Base-by-base conservation (phyloP, 2,888 invertebrate genomes). In the Zelleria hepariella region DNA sequence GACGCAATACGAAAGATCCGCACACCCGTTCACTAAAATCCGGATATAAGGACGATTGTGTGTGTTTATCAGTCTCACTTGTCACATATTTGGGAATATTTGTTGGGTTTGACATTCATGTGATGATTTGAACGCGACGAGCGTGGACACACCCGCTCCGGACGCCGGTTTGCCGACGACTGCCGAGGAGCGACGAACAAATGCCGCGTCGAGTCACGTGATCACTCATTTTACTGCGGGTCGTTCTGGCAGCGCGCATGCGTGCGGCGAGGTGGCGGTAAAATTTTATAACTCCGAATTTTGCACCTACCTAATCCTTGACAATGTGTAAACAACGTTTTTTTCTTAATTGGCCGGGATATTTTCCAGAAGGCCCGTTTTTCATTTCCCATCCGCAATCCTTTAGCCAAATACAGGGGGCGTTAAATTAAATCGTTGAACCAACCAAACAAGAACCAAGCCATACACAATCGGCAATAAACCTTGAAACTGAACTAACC, bases 171-270 rank as follows among this genome's bases (percentile, higher is more conserved):
- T 75, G 77, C 83, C 87, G 86, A 85, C 69, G 67, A 87, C 86
- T 87, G 78, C 83, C 88, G 87, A 86, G 74, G 77, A 75, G 73
- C 78, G 77, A 78, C 87, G 89, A 88, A 78, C 77, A 84, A 89
- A 80, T 89, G 89, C 85, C 88, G 89, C 86, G 86, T 80, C 81
- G 69, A 80, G 87, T 89, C 89, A 89, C 89, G 89, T 89, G 89
- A 89, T 85, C 83, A 76, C 82, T 84, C 88, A 84, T 89, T 89
- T 89, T 89, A 88, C 87, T 89, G 87, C 89, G 84, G 86, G 85
- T 85, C 88, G 84, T 83, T 84, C 78, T 74, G 69, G 70, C 72
- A 80, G 74, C 71, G 80, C 86, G 87, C 87, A 87, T 87, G 87
- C 87, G 87, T 75, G 70, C 21, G 56, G 58, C 52, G 65, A 66